Evolutionary conservation across 1,140 invertebrate species (phyloP).

Genomic region (Steinernema khuongi): DNA sequence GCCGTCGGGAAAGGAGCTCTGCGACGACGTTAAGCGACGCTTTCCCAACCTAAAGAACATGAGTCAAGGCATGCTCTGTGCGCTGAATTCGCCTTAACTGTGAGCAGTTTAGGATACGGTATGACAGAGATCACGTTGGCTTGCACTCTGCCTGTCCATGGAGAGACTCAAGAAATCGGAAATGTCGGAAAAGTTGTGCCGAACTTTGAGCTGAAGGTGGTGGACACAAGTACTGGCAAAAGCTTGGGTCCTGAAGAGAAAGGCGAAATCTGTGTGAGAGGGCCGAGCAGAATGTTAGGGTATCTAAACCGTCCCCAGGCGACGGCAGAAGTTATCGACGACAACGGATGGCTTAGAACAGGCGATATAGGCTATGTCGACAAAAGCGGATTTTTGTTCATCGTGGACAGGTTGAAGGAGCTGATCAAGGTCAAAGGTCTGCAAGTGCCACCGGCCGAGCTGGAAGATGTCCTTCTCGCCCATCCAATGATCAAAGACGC

Average conservation of each 20-base stretch:
- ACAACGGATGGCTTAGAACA: too few relatives aligned
- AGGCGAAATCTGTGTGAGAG: neutral
- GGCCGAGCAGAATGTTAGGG: neutral
- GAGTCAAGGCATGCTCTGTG: too few relatives aligned
- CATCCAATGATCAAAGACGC: slow-evolving; percentile 70
- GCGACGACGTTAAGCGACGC: too few relatives aligned
- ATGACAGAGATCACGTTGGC: neutral
- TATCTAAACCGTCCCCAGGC: neutral
- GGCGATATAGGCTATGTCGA: too few relatives aligned
- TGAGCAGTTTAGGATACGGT: slow-evolving; percentile 16
- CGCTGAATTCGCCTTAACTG: too few relatives aligned
- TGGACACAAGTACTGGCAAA: neutral
- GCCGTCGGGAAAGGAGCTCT: too few relatives aligned
- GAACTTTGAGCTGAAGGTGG: neutral
- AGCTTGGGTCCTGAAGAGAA: neutral
- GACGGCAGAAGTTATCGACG: too few relatives aligned
- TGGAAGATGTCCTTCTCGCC: slow-evolving; percentile 72
- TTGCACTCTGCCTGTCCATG: neutral
- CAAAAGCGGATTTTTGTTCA: too few relatives aligned
- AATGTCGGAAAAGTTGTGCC: neutral
- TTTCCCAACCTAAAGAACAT: too few relatives aligned
- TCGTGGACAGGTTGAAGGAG: too few relatives aligned
- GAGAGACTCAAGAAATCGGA: neutral
- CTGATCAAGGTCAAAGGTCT: too few relatives aligned
- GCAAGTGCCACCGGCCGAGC: slow-evolving; percentile 77